phyloP scores from a whole-genome alignment of 2,113 vertebrate species.

The Cryptoleucopteryx plumbea region DNA sequence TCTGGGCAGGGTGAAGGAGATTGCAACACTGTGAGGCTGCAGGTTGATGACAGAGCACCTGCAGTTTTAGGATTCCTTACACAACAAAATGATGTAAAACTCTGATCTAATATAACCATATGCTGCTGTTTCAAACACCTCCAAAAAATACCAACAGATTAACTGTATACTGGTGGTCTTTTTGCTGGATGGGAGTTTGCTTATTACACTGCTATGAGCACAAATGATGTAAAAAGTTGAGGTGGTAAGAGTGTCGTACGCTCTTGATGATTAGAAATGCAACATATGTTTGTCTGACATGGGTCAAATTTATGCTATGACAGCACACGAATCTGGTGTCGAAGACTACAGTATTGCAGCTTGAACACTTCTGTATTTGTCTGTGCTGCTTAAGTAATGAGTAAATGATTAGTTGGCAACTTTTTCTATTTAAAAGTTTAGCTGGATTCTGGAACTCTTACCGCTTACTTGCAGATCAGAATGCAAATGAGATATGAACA shows the following conservation, averaged over 20 bases:
- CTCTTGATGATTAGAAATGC: neutral
- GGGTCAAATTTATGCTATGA: neutral
- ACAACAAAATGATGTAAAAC: neutral
- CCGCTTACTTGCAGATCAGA: neutral
- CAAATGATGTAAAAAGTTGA: neutral
- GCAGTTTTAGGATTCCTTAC: neutral
- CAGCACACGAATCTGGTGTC: accelerated
- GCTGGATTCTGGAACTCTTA: neutral
- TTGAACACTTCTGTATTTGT: neutral
- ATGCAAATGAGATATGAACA: neutral
- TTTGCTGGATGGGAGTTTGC: neutral
- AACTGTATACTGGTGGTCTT: neutral
- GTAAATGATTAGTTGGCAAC: neutral
- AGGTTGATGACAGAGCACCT: neutral
- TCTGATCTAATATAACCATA: neutral
- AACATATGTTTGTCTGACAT: neutral
- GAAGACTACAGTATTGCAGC: neutral
- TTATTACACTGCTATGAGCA: neutral
- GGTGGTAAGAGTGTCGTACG: accelerated
- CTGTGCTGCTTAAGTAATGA: neutral
- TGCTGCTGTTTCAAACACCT: neutral
- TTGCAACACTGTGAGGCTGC: neutral
- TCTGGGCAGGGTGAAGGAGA: neutral
- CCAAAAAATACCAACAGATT: neutral
- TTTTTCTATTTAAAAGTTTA: neutral